Percentiles rank a stretch among this genome's conserved stretches.
Evolutionary conservation across 2,113 vertebrate genomes (phyloP).

Genomic region (Sinocyclocheilus grahami): DNA sequence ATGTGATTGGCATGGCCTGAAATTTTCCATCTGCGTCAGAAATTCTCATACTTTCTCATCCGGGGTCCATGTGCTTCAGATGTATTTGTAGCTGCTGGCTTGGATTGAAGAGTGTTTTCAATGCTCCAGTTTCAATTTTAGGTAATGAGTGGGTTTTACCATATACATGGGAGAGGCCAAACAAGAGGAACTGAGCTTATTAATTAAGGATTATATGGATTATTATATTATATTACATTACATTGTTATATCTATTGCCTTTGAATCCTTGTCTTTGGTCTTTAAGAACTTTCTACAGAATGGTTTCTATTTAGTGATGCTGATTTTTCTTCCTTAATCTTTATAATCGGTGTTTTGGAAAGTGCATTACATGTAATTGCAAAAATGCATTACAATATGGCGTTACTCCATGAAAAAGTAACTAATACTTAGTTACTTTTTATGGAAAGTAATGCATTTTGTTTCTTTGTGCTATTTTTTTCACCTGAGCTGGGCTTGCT

Average conservation of each 20-base stretch:
- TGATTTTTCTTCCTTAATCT: too few relatives aligned
- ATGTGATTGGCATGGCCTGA: conserved; percentile 12
- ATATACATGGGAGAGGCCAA: neutral
- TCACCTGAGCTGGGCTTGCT: too few relatives aligned
- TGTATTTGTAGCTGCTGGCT: too few relatives aligned
- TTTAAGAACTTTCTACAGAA: neutral
- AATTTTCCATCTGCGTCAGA: conserved; percentile 10
- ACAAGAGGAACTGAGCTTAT: neutral
- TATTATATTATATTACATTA: too few relatives aligned
- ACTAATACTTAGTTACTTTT: too few relatives aligned
- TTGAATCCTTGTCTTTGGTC: neutral
- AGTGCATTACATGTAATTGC: too few relatives aligned
- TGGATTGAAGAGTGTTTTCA: neutral
- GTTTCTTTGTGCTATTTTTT: too few relatives aligned
- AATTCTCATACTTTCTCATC: neutral
- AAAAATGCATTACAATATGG: neutral
- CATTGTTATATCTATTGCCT: too few relatives aligned
- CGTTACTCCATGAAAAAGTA: too few relatives aligned
- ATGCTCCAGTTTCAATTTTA: neutral
- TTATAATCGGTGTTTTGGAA: too few relatives aligned
- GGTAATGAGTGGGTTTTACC: neutral
- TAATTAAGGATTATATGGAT: neutral
- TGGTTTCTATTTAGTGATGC: neutral
- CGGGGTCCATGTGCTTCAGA: neutral
- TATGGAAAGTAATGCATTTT: too few relatives aligned